Evolutionary conservation across 2,113 vertebrate species (phyloP).

Genomic region (Sylvietta virens): DNA sequence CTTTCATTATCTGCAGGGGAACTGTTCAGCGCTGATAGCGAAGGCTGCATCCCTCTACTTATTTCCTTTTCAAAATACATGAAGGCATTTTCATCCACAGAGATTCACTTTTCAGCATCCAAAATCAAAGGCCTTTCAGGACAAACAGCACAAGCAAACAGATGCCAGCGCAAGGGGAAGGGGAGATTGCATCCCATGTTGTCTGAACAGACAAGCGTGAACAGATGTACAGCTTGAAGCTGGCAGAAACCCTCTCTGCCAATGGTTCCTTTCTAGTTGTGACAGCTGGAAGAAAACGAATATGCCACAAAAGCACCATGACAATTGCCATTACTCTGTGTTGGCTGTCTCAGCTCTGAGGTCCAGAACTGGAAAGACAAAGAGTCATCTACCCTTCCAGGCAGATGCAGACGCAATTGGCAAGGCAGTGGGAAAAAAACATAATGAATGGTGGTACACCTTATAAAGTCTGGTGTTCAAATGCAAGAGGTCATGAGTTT

Average conservation of each 20-base stretch:
- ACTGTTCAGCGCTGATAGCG: accelerated
- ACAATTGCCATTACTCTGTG: not conserved
- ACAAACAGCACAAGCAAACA: not conserved
- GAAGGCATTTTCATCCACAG: not conserved
- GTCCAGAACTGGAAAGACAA: not conserved
- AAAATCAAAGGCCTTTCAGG: not conserved
- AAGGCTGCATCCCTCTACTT: not conserved
- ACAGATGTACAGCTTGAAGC: constrained; percentile 36
- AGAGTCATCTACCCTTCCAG: not conserved
- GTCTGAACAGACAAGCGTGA: constrained; percentile 13
- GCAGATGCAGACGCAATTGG: not conserved
- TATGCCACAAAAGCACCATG: constrained; percentile 31
- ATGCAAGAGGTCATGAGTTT: not conserved
- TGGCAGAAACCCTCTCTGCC: constrained; percentile 14
- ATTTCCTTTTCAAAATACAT: not conserved
- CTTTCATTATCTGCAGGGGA: not conserved
- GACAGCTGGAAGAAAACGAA: constrained; percentile 52
- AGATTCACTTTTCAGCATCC: not conserved
- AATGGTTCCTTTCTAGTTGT: not conserved
- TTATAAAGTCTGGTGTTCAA: not conserved
- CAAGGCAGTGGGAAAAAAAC: not conserved
- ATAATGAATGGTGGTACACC: not conserved
- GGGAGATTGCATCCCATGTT: not conserved
- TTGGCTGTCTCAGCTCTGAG: not conserved
- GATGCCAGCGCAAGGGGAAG: not conserved